phyloP scores from a whole-genome alignment of 2,888 invertebrate species.

The Parapristionchus giblindavisi region DNA sequence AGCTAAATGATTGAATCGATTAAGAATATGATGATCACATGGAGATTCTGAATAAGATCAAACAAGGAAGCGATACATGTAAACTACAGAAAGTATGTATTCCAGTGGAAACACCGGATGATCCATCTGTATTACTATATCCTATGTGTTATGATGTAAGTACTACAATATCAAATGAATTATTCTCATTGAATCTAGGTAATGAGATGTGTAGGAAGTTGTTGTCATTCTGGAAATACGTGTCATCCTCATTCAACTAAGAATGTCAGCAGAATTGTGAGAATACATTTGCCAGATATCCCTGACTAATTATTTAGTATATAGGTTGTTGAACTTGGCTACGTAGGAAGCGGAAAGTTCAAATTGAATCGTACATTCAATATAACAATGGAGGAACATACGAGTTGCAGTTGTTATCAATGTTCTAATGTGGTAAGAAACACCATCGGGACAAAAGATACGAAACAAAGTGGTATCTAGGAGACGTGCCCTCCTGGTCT shows the following conservation, averaged over 20 bases:
- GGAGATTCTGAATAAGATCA: conserved; percentile 28
- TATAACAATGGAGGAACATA: conserved; percentile 57
- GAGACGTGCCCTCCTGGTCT: conserved; percentile 2
- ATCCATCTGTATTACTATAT: conserved; percentile 10
- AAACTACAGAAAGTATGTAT: conserved; percentile 34
- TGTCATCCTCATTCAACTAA: conserved; percentile 51
- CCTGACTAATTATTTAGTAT: background rate
- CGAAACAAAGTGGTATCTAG: background rate
- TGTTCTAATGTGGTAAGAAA: conserved; percentile 47
- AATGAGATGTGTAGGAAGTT: conserved; percentile 55
- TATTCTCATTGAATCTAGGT: conserved; percentile 40
- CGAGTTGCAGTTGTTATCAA: conserved; percentile 52
- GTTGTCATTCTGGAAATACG: conserved; percentile 47
- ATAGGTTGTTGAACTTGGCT: conserved; percentile 48
- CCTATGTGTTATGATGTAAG: conserved; percentile 36
- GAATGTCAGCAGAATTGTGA: conserved; percentile 47
- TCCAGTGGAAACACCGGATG: conserved; percentile 15
- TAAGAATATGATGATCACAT: conserved; percentile 17
- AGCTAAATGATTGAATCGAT: background rate
- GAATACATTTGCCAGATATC: background rate
- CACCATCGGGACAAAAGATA: background rate
- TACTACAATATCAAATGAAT: background rate
- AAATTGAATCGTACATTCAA: conserved; percentile 52
- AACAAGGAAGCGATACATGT: conserved; percentile 35
- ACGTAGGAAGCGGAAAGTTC: conserved; percentile 52